Conservation (phyloP, 2,888 invertebrate genomes). For the Calliphora vomitoria region DNA sequence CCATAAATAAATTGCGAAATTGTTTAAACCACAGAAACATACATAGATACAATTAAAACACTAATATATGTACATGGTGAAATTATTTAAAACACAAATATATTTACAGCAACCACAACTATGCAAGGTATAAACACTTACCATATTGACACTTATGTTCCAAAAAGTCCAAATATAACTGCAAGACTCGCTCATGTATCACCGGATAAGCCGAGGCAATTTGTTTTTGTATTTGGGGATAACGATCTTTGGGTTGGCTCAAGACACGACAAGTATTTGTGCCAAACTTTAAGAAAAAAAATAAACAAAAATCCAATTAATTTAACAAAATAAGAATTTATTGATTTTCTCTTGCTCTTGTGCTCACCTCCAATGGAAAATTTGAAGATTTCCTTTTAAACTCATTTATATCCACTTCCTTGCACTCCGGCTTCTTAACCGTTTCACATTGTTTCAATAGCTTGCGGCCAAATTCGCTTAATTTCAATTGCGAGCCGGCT, state of each 20-base stretch:
- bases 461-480: constrained; percentile 76
- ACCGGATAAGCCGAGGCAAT: constrained; percentile 88
- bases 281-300: constrained; percentile 79
- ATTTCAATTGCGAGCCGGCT: constrained; percentile 57
- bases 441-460: constrained; percentile 77
- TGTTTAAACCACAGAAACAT: too few relatives aligned
- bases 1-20: too few relatives aligned
- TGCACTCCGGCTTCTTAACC: constrained; percentile 74
- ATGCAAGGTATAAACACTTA: constrained; percentile 69
- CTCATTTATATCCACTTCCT: constrained; percentile 72
- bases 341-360: background rate
- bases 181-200: constrained; percentile 88
- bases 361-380: constrained; percentile 80
- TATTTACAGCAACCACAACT: too few relatives aligned
- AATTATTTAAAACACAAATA: constrained; percentile 25
- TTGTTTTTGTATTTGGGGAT: constrained; percentile 79
- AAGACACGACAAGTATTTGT: constrained; percentile 81
- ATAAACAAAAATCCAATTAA: background rate
- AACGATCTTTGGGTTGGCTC: constrained; percentile 78
- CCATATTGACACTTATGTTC: constrained; percentile 86
- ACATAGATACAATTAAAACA: too few relatives aligned
- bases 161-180: constrained; percentile 88
- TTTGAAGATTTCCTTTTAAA: constrained; percentile 77
- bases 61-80: background rate
- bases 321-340: background rate